Evolutionary conservation across 2,888 invertebrate species (phyloP), one percentile per base, ranked within the genome.

Genomic region (Orthosia incerta): DNA sequence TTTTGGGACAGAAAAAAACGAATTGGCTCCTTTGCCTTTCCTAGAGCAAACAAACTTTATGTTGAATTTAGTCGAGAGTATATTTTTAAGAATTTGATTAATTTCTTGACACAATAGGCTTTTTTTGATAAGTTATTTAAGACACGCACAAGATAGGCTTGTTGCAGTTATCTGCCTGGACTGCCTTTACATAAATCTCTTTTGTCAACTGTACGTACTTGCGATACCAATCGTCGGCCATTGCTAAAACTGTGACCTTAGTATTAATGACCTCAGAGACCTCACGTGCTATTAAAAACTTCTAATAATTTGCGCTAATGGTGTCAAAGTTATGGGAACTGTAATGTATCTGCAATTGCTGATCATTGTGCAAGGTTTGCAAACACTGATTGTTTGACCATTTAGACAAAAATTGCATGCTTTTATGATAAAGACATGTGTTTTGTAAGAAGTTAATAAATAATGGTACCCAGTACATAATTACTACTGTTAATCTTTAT

Each of bases 271-370:
- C 76, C 64, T 56, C n/a, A 39, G 2, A 71, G 45, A 67, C 55
- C 67, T 64, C 46, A 79, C 50, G 59, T 64, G 55, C 31, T 61
- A 80, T 80, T 76, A 80, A 76, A 65, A 71, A 74, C 56, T 15
- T 16, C 51, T 13, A 66, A 62, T 76, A 80, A 76, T 80, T 68
- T 62, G 18, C 12, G 55, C 51, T 55, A 80, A 76, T 69, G 71
- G 71, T 80, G 80, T 76, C 80, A 72, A 80, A 80, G 66, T 70
- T 76, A 72, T 80, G 80, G 63, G 76, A 76, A 80, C 20, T 57
- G 31, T 45, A 64, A 70, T 67, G 62, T 56, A 65, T 70, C 23
- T 46, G 55, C 59, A 53, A 59, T 59, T 55, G 23, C 18, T 55
- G 56, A 62, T 57, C 39, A 63, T 71, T 79, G 61, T 61, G 61